A percentile compares a stretch with the other conserved stretches of the same genome.
phyloP scores from a whole-genome alignment of 2,888 invertebrate genomes.

The Girardia tigrina region DNA sequence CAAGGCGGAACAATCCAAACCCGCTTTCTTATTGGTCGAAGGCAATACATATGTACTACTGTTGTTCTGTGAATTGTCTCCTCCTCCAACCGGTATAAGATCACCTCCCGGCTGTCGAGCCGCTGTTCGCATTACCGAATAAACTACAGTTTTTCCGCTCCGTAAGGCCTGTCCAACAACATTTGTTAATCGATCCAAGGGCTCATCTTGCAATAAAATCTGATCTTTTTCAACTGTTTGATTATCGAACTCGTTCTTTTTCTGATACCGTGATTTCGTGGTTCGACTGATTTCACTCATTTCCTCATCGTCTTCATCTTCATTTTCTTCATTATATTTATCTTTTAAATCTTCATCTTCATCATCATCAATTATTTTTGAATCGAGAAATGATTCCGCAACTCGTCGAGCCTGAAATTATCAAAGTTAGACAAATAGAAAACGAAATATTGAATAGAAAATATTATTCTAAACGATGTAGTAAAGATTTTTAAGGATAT shows the following conservation, averaged over 20 bases:
- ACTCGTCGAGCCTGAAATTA: conserved; percentile 30
- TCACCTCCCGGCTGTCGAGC: conserved; percentile 32
- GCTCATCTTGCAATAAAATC: conserved; percentile 25
- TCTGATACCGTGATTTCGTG: background rate
- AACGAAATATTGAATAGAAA: no score
- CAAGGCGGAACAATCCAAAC: background rate
- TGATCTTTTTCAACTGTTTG: background rate
- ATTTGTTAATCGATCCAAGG: conserved; percentile 26
- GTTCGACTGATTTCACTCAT: background rate
- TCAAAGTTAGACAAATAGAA: no score
- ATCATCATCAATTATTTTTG: conserved; percentile 32
- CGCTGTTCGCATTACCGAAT: conserved; percentile 34
- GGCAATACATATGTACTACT: background rate
- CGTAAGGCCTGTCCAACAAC: conserved; percentile 35
- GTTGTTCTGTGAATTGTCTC: background rate
- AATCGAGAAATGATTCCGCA: conserved; percentile 26
- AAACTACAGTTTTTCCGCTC: conserved; percentile 32
- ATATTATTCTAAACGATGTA: no score
- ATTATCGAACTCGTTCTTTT: background rate
- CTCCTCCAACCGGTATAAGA: conserved; percentile 33
- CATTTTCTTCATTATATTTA: conserved; percentile 24
- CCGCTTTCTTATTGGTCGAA: background rate
- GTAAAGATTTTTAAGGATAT: no score
- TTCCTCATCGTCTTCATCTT: conserved; percentile 32
- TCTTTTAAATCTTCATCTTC: conserved; percentile 27